Conservation (phyloP, 2,888 invertebrate species). For the Apodemia zela region DNA sequence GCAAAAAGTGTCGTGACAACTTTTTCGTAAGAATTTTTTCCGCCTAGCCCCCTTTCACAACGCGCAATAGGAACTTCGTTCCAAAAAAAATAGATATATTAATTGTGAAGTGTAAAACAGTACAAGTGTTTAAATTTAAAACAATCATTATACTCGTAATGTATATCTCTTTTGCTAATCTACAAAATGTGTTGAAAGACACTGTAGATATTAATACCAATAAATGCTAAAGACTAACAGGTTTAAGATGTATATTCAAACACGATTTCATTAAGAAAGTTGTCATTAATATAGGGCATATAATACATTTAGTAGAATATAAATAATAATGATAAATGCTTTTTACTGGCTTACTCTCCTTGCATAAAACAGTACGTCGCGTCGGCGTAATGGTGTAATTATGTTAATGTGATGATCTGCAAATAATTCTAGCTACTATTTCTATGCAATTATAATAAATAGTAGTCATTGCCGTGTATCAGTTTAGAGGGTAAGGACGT, state of each 20-base stretch:
- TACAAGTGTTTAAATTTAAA: too few species aligned
- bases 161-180: not conserved
- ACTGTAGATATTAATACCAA: not conserved
- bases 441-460: not conserved
- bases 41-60: too few species aligned
- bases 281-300: constrained; percentile 6
- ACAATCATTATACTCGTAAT: too few species aligned
- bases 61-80: too few species aligned
- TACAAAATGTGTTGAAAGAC: not conserved
- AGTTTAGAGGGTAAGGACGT: too few species aligned
- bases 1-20: too few species aligned
- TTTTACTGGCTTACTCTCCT: not conserved
- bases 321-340: constrained; percentile 9
- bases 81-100: too few species aligned
- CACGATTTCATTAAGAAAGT: not conserved
- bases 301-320: not conserved
- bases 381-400: not conserved
- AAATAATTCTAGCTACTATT: not conserved
- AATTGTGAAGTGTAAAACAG: too few species aligned
- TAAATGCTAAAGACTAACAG: not conserved
- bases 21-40: too few species aligned
- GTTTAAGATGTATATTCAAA: constrained; percentile 2
- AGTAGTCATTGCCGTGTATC: too few species aligned
- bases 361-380: not conserved
- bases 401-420: not conserved